Evolutionary conservation across 2,888 invertebrate genomes (phyloP).

Genomic region (Alitta virens): DNA sequence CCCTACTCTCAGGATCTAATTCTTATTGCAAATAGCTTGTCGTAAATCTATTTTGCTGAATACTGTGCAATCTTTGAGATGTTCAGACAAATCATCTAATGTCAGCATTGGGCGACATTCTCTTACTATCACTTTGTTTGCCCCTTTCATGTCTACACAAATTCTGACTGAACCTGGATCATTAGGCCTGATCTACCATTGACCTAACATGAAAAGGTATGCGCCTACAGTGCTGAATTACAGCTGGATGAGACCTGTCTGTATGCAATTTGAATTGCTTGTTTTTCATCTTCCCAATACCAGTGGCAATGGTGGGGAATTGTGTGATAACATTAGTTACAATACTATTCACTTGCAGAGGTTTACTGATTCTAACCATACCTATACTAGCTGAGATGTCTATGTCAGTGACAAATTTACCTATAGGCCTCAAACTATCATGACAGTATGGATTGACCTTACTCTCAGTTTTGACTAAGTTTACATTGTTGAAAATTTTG

Average conservation of each 20-base stretch:
- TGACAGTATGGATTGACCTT: too few relatives aligned
- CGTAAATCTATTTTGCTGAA: conserved; percentile 3
- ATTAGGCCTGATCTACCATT: background rate
- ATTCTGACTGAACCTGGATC: background rate
- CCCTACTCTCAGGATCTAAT: too few relatives aligned
- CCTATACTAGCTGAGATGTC: too few relatives aligned
- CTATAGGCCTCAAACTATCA: too few relatives aligned
- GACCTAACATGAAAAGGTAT: background rate
- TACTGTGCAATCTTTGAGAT: background rate
- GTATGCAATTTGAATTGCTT: background rate
- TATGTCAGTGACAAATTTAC: too few relatives aligned
- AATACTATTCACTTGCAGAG: background rate
- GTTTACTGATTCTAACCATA: too few relatives aligned
- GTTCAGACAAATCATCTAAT: background rate
- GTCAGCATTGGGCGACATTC: background rate
- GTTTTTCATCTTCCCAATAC: background rate
- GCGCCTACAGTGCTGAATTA: background rate
- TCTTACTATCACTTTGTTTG: background rate
- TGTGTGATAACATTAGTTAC: too few relatives aligned
- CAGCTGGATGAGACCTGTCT: background rate
- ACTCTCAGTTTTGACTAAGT: too few relatives aligned
- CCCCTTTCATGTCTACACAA: background rate
- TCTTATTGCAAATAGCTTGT: too few relatives aligned
- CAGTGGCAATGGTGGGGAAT: too few relatives aligned
- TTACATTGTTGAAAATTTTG: too few relatives aligned